Percentiles rank a stretch among this genome's conserved stretches.
Evolutionary conservation across 2,113 vertebrate species (phyloP).

Genomic region (Fregata magnificens): DNA sequence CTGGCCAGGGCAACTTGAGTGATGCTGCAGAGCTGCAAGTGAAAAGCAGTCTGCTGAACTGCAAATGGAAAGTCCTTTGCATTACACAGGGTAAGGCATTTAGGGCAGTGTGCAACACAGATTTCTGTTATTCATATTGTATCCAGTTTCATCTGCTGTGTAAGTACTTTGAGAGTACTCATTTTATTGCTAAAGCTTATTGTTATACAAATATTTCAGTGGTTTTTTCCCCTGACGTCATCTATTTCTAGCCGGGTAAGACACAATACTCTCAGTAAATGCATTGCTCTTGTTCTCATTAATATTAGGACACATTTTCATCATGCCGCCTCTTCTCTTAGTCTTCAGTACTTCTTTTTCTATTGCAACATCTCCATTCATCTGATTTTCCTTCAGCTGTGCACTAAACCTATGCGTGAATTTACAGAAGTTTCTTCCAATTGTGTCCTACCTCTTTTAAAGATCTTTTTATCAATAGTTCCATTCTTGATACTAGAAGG

Average conservation of each 20-base stretch:
- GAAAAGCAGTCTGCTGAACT: background rate
- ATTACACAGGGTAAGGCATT: background rate
- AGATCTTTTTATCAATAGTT: background rate
- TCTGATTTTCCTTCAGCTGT: background rate
- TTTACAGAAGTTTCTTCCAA: background rate
- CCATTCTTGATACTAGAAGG: background rate
- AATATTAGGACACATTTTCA: background rate
- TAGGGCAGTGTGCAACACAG: background rate
- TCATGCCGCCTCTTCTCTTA: background rate
- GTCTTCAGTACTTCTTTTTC: background rate
- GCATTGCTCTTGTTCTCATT: background rate
- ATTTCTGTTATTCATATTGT: background rate
- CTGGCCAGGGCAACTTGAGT: background rate
- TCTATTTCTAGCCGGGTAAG: background rate
- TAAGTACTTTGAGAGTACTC: background rate
- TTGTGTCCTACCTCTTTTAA: background rate
- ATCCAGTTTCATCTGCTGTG: background rate
- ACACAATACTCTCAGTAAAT: background rate
- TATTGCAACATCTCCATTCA: background rate
- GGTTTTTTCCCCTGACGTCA: background rate
- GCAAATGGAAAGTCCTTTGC: background rate
- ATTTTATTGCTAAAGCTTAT: background rate
- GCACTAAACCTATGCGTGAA: background rate
- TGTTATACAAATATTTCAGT: background rate
- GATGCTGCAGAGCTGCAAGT: background rate